Percentiles rank a stretch among this genome's conserved stretches.
Conservation (phyloP, 2,113 vertebrate species). For the Pyxicephalus adspersus region DNA sequence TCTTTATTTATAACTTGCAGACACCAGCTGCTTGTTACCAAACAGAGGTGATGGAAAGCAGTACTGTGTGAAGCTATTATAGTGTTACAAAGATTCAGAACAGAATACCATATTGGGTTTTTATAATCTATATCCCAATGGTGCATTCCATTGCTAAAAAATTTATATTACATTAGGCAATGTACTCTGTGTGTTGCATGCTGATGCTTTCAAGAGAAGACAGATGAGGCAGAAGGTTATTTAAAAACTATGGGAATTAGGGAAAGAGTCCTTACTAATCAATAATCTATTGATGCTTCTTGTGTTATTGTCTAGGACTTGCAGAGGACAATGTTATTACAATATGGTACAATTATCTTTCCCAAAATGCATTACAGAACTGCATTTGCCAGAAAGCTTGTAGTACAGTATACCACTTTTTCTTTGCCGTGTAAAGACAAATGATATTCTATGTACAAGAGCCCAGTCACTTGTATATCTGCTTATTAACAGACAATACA, state of each 20-base stretch:
- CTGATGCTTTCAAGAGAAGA: background rate
- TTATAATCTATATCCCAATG: background rate
- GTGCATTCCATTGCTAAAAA: background rate
- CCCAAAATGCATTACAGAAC: constrained; percentile 11
- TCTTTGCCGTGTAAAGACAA: constrained; percentile 10
- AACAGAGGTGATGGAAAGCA: no score
- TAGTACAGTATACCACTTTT: background rate
- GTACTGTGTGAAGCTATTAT: no score
- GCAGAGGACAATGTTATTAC: background rate
- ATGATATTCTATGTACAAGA: background rate
- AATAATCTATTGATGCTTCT: background rate
- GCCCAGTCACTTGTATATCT: constrained; percentile 17
- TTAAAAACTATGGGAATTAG: background rate
- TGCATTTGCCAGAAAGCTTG: no score
- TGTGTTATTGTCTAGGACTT: background rate
- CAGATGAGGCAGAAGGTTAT: background rate
- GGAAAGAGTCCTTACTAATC: background rate
- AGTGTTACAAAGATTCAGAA: no score
- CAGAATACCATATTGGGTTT: background rate
- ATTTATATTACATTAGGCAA: background rate
- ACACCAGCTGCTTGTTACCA: no score
- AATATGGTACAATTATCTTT: background rate
- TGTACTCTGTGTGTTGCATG: background rate
- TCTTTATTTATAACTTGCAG: no score
- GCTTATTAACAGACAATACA: constrained; percentile 40